Evolutionary conservation across 2,888 invertebrate species (phyloP).

Genomic region (Lycocerus yunnanus): DNA sequence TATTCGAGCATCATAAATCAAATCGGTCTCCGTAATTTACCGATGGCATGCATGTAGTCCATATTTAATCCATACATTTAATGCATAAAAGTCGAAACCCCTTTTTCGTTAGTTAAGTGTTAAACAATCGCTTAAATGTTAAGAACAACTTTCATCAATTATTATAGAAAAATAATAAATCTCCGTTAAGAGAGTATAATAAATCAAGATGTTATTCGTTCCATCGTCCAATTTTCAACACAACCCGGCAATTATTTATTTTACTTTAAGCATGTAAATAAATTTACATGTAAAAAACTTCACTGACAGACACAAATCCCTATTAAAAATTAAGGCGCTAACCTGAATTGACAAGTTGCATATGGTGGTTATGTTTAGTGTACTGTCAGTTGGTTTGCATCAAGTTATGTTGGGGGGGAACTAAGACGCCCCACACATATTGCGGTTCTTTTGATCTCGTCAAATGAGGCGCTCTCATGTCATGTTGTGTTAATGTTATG

Average conservation of each 20-base stretch:
- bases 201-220: conserved; percentile 13
- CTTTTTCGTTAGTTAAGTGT: not conserved
- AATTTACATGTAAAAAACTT: conserved; percentile 23
- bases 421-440: conserved; percentile 38
- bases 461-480: conserved; percentile 54
- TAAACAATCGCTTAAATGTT: not conserved
- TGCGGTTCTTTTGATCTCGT: conserved; percentile 51
- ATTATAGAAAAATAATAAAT: not conserved
- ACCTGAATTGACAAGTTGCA: conserved; percentile 46
- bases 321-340: conserved; percentile 37
- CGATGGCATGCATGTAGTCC: no score
- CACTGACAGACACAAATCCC: conserved; percentile 30
- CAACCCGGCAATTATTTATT: conserved; percentile 26
- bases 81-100: not conserved
- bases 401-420: conserved; percentile 34
- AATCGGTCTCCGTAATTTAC: no score
- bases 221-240: conserved; percentile 17
- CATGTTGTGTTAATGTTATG: conserved; percentile 53
- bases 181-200: conserved; percentile 2
- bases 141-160: not conserved
- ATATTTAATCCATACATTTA: not conserved
- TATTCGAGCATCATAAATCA: no score
- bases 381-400: conserved; percentile 46
- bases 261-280: conserved; percentile 21
- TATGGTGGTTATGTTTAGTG: conserved; percentile 46